Percentiles rank a stretch among this genome's conserved stretches.
These are phyloP conservation scores for Pyrgus malvae DNA, from an alignment of 2,888 invertebrate genomes.

Conservation along the genomic window DNA sequence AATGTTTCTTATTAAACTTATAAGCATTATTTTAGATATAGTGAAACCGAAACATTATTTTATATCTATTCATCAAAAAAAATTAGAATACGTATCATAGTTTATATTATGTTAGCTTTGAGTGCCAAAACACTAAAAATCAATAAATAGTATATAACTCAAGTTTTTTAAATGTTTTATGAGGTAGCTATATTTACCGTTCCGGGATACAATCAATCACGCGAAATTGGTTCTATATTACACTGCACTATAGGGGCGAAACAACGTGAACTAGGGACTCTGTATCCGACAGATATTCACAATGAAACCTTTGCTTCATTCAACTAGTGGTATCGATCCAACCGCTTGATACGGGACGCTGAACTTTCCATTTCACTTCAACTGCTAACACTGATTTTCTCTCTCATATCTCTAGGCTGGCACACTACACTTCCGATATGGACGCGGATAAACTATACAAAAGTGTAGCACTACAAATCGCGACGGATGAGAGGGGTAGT, in stretches of 20 bases:
- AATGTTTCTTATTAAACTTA: too few relatives aligned
- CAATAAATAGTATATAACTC: neutral
- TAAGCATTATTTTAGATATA: too few relatives aligned
- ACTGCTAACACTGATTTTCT: conserved; percentile 28
- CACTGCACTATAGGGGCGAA: conserved; percentile 17
- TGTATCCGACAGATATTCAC: conserved; percentile 39
- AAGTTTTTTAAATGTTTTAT: too few relatives aligned
- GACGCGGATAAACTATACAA: neutral
- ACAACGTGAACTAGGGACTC: conserved; percentile 5
- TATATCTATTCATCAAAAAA: too few relatives aligned
- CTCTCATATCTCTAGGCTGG: neutral
- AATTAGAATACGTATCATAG: too few relatives aligned
- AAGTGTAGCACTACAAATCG: conserved; percentile 22
- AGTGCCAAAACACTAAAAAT: too few relatives aligned
- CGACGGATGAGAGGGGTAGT: conserved; percentile 22
- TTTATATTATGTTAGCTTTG: too few relatives aligned
- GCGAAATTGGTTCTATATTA: neutral
- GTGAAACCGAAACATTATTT: too few relatives aligned
- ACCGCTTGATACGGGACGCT: conserved; percentile 53
- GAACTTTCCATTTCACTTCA: conserved; percentile 74
- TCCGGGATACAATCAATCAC: conserved; percentile 4
- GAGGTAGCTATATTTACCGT: conserved; percentile 18
- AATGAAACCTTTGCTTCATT: conserved; percentile 54
- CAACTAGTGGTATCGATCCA: conserved; percentile 66
- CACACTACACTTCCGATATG: neutral